These are phyloP conservation scores for Ricordea florida DNA, from an alignment of 92 coral and sea anemone genomes.

Conservation along the genomic window DNA sequence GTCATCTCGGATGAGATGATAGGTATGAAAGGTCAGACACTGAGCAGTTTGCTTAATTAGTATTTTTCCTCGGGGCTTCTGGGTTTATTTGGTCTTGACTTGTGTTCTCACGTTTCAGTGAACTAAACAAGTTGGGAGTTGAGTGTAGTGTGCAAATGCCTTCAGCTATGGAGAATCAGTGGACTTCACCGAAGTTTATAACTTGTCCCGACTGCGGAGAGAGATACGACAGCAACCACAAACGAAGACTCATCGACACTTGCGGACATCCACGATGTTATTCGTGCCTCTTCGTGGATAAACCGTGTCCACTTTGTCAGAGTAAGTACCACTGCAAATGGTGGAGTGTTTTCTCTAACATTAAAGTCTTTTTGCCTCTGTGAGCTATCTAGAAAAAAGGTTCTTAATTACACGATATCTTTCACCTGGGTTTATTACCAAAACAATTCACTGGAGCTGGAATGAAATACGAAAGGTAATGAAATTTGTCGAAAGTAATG, in stretches of 20 bases:
- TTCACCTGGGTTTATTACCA: too few relatives aligned
- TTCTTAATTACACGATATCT: too few relatives aligned
- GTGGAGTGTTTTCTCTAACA: too few relatives aligned
- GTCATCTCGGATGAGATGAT: too few relatives aligned
- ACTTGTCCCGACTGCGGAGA: conserved; percentile 97
- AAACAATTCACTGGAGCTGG: too few relatives aligned
- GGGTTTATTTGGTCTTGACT: neutral
- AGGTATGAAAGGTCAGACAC: too few relatives aligned
- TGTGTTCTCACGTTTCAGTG: conserved; percentile 27
- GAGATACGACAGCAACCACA: conserved; percentile 80
- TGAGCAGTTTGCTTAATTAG: too few relatives aligned
- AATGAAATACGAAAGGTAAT: too few relatives aligned
- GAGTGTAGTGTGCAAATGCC: conserved; percentile 62
- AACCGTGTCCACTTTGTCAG: conserved; percentile 86
- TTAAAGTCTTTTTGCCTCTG: too few relatives aligned
- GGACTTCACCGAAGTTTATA: conserved; percentile 86
- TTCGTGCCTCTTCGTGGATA: conserved; percentile 86
- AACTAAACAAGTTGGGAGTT: neutral
- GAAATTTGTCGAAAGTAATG: too few relatives aligned
- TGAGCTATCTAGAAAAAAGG: too few relatives aligned
- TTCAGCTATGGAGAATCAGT: conserved; percentile 69
- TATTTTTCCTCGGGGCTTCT: too few relatives aligned
- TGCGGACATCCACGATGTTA: conserved; percentile 98
- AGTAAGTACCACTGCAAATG: conserved; percentile 65
- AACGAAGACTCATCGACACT: conserved; percentile 87